A percentile compares a stretch with the other conserved stretches of the same genome.
These are phyloP conservation scores for Eucera pruinosa DNA, from an alignment of 2,888 invertebrate genomes.

Conservation along the genomic window DNA sequence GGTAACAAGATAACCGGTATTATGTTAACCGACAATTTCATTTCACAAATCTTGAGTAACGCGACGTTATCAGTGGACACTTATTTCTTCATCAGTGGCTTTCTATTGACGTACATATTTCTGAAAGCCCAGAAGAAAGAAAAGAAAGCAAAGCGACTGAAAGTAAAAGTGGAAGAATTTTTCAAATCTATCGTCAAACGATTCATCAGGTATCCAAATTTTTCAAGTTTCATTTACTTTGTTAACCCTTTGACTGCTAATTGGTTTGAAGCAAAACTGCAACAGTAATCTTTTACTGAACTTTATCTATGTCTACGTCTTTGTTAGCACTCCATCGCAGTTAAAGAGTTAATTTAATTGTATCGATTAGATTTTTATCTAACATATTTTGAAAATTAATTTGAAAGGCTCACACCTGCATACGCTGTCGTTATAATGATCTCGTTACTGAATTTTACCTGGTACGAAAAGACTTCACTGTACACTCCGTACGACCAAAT, in stretches of 20 bases:
- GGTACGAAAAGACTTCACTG: slow-evolving; percentile 81
- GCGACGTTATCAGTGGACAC: slow-evolving; percentile 85
- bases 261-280: no score
- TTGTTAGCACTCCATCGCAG: no score
- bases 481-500: slow-evolving; percentile 81
- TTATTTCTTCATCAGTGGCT: slow-evolving; percentile 84
- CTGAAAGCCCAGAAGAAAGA: slow-evolving; percentile 34
- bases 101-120: slow-evolving; percentile 77
- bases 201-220: slow-evolving; percentile 62
- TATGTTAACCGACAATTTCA: slow-evolving; percentile 80
- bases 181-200: slow-evolving; percentile 77
- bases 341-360: no score
- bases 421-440: slow-evolving; percentile 84
- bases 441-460: slow-evolving; percentile 82
- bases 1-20: slow-evolving; percentile 82
- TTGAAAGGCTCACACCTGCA: slow-evolving; percentile 84
- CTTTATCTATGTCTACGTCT: no score
- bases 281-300: no score
- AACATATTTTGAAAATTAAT: no score
- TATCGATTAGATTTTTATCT: rapidly evolving
- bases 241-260: no score
- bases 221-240: no score
- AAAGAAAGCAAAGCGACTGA: slow-evolving; percentile 48
- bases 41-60: slow-evolving; percentile 83
- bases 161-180: slow-evolving; percentile 63